phyloP scores from a whole-genome alignment of 1,140 invertebrate species.

The Choristoneura fumiferana region DNA sequence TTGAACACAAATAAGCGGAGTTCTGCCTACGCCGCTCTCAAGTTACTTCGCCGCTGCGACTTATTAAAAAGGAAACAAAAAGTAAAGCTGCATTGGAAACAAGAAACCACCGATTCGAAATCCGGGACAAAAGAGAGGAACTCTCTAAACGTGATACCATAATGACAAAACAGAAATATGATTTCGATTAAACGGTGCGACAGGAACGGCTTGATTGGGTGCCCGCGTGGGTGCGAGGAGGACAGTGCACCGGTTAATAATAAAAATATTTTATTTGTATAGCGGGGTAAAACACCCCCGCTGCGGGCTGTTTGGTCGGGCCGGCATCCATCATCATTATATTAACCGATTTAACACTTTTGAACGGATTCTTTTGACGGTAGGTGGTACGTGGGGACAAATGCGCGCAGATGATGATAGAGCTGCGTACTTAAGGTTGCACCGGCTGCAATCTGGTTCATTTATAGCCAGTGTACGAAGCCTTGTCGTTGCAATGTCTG shows the following conservation, averaged over 20 bases:
- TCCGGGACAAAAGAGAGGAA: slow-evolving; percentile 73
- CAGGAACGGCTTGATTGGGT: slow-evolving; percentile 40
- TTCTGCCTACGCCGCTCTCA: slow-evolving; percentile 46
- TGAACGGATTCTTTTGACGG: slow-evolving; percentile 71
- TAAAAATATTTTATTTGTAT: slow-evolving; percentile 78
- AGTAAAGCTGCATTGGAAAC: slow-evolving; percentile 62
- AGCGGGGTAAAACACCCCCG: slow-evolving; percentile 77
- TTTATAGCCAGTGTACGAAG: slow-evolving; percentile 1
- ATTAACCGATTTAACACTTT: slow-evolving; percentile 79
- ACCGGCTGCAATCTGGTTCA: slow-evolving; percentile 14
- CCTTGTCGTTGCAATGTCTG: slow-evolving; percentile 8
- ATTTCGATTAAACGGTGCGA: slow-evolving; percentile 75
- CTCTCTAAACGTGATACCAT: slow-evolving; percentile 74
- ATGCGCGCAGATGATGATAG: slow-evolving; percentile 36
- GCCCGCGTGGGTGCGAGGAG: slow-evolving; percentile 41
- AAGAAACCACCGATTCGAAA: slow-evolving; percentile 70
- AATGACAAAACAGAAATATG: slow-evolving; percentile 79
- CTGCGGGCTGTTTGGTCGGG: slow-evolving; percentile 73
- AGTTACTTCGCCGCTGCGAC: slow-evolving; percentile 54
- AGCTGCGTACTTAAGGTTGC: background rate
- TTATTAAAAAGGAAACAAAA: slow-evolving; percentile 60
- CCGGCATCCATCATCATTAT: slow-evolving; percentile 77
- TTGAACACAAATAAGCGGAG: slow-evolving; percentile 35
- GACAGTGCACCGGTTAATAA: slow-evolving; percentile 67
- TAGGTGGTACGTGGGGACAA: slow-evolving; percentile 61